Base-by-base conservation (phyloP, 2,797 vertebrate species). In the Amphiprion clarkii region DNA sequence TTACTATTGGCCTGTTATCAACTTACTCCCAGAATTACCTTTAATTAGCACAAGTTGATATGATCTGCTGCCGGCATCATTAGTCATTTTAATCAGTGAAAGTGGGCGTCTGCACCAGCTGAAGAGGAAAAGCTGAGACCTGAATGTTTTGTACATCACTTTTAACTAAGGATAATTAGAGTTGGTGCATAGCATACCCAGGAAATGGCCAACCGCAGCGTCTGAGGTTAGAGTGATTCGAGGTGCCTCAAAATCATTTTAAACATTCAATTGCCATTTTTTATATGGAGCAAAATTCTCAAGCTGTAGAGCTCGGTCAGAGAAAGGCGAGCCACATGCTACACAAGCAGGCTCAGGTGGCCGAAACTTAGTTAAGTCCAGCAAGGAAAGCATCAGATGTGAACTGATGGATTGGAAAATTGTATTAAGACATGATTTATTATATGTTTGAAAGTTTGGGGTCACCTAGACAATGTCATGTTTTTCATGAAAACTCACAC, bases 1-100 rank as follows among this genome's bases (percentile, higher is more conserved):
- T 75, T 52, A 27, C 36, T 59, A 42, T 12, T 25, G 17, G 67
- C 52, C 44, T 51, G 49, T 59, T 71, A 57, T 58, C 55, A 61
- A 48, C 55, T 33, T 14, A 27, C 65, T 68, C 31, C 16, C 17
- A 14, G 16, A 55, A 55, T 67, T 72, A 44, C 27, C 16, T 56
- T 61, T n/a, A 58, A 57, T 74, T n/a, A 69, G 23, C 44, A 64
- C 14, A 48, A 36, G 5, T 33, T 65, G 25, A 61, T 78, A 48
- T 55, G 31, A 61, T 49, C 17, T 70, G 71, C 48, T 40, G 39
- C 70, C 46, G 52, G 65, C 57, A 49, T 48, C 33, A 68, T 46
- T 29, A 23, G 29, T 39, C 19, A 39, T 67, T 59, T 62, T 46
- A 19, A 62, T 61, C 29, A 56, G 44, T 36, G 55, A 51, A 59